These are phyloP conservation scores for Turritopsis dohrnii DNA, from an alignment of 30 jellyfish, hydroid and myxozoan genomes.

Conservation along the genomic window DNA sequence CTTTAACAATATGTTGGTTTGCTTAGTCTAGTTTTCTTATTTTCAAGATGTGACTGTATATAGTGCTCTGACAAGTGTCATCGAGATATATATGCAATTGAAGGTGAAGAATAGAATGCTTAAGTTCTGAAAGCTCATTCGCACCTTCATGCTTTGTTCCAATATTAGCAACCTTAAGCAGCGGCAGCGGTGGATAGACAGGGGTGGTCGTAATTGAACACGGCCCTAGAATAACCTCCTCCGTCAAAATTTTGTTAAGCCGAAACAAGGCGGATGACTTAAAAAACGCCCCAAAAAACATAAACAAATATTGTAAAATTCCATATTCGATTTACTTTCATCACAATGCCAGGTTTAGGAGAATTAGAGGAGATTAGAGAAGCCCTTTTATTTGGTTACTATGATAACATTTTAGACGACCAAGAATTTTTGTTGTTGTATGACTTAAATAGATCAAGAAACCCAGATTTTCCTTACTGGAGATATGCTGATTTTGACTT, in stretches of 20 bases:
- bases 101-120: too few species aligned
- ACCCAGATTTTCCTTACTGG: conserved; percentile 50
- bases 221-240: not conserved
- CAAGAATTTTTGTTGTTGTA: conserved; percentile 19
- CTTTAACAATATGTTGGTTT: not conserved
- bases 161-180: too few species aligned
- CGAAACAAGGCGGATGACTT: conserved; percentile 9
- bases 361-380: conserved; percentile 28
- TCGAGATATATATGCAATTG: too few species aligned
- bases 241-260: conserved; percentile 5
- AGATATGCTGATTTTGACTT: conserved; percentile 31
- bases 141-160: too few species aligned
- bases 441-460: conserved; percentile 20
- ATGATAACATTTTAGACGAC: not conserved
- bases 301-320: conserved; percentile 10
- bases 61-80: too few species aligned
- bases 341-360: conserved; percentile 17
- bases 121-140: too few species aligned
- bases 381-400: conserved; percentile 26
- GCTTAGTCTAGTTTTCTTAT: too few species aligned
- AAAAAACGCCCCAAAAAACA: conserved; percentile 10
- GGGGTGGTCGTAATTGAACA: not conserved
- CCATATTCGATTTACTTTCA: conserved; percentile 10
- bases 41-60: too few species aligned
- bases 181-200: conserved; percentile 17